Evolutionary conservation across 2,113 vertebrate genomes (phyloP).

Genomic region (Rostratula benghalensis): DNA sequence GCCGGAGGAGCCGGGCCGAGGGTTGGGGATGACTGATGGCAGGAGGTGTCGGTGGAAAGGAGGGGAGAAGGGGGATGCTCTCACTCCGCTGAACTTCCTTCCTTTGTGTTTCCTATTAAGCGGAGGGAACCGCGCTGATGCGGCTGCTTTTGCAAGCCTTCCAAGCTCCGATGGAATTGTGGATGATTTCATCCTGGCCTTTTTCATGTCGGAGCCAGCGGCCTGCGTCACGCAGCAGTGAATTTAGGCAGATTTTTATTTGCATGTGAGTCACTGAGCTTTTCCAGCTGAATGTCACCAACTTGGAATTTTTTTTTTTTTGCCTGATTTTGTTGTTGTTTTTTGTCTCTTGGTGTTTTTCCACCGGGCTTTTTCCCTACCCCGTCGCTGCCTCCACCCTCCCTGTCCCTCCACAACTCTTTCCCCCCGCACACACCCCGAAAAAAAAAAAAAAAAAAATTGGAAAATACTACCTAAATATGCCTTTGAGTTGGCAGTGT

Average conservation of each 20-base stretch:
- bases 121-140: conserved; percentile 41
- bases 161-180: conserved; percentile 60
- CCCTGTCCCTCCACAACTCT: fast-evolving
- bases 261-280: conserved; percentile 80
- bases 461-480: not conserved
- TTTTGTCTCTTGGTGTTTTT: conserved; percentile 79
- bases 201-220: conserved; percentile 70
- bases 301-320: conserved; percentile 82
- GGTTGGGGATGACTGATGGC: conserved; percentile 2
- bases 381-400: not conserved
- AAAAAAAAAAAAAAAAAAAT: not conserved
- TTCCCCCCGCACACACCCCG: fast-evolving
- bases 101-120: conserved; percentile 64
- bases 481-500: conserved; percentile 69
- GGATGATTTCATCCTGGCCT: conserved; percentile 75
- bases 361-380: conserved; percentile 65
- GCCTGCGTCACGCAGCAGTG: conserved; percentile 73
- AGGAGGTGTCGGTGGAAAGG: not conserved
- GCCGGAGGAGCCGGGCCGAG: not conserved
- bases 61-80: conserved; percentile 52
- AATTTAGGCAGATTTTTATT: conserved; percentile 79
- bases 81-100: conserved; percentile 34
- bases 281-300: conserved; percentile 82
- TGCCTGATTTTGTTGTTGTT: conserved; percentile 79
- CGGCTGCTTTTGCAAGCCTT: conserved; percentile 53